Conservation (phyloP, 2,113 vertebrate genomes). For the Antennarius striatus region DNA sequence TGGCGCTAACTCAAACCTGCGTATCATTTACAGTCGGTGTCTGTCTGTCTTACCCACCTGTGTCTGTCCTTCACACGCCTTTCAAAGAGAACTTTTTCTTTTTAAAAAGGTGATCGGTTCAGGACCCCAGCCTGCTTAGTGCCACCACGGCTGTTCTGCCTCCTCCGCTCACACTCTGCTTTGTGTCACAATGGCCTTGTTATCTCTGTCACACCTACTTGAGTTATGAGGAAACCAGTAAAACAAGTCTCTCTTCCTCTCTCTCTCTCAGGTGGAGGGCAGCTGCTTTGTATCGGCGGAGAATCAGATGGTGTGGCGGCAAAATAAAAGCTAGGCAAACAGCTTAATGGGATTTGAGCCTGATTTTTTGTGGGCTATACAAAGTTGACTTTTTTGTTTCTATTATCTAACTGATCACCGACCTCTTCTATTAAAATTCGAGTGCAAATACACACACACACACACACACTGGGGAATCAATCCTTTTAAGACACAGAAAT, state of each 20-base stretch:
- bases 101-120: slow-evolving; percentile 18
- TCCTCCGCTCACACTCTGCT: slow-evolving; percentile 1
- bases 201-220: slow-evolving; percentile 79
- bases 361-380: background rate
- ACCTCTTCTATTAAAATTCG: background rate
- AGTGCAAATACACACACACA: background rate
- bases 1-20: background rate
- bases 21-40: background rate
- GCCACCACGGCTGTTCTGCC: background rate
- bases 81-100: slow-evolving; percentile 1
- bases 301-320: slow-evolving; percentile 21
- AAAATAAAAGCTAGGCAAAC: slow-evolving; percentile 15
- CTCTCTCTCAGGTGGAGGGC: slow-evolving; percentile 31
- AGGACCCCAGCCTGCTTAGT: background rate
- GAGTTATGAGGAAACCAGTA: slow-evolving; percentile 78
- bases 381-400: background rate
- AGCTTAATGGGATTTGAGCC: background rate
- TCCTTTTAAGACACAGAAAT: background rate
- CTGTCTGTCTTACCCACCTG: slow-evolving; percentile 37
- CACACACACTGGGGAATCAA: background rate
- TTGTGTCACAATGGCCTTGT: slow-evolving; percentile 61
- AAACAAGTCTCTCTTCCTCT: slow-evolving; percentile 58
- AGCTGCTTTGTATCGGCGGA: slow-evolving; percentile 36
- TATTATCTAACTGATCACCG: background rate
- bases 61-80: slow-evolving; percentile 27